These are phyloP conservation scores for Halocynthia roretzi DNA, from an alignment of 23 tunicate genomes.

Conservation along the genomic window DNA sequence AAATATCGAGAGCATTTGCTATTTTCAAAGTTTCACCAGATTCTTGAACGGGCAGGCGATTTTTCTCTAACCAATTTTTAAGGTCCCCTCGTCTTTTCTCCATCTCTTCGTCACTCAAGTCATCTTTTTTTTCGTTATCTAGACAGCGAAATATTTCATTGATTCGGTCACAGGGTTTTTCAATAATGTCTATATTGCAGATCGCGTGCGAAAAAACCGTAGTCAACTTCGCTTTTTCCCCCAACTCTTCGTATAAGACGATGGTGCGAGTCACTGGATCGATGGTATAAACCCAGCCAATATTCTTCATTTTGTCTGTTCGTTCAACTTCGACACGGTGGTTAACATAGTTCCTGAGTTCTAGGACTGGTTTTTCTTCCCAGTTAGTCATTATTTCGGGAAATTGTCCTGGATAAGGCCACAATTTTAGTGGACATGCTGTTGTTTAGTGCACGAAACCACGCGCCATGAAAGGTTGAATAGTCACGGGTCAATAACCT, in stretches of 20 bases:
- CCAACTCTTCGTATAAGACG: not conserved
- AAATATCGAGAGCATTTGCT: constrained; percentile 36
- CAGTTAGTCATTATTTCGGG: too few relatives aligned
- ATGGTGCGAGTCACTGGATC: constrained; percentile 31
- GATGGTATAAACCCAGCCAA: constrained; percentile 51
- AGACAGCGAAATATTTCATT: not conserved
- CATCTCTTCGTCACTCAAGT: constrained; percentile 10
- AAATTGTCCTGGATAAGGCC: too few relatives aligned
- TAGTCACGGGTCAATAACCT: too few relatives aligned
- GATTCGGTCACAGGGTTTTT: not conserved
- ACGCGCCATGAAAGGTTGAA: too few relatives aligned
- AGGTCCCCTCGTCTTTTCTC: constrained; percentile 9
- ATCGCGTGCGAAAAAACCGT: constrained; percentile 6
- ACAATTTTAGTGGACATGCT: too few relatives aligned
- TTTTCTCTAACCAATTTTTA: constrained; percentile 24
- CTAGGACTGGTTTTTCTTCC: too few relatives aligned
- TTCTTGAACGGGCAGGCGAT: constrained; percentile 32
- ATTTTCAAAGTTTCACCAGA: constrained; percentile 19
- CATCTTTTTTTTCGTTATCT: not conserved
- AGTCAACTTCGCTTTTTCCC: constrained; percentile 1
- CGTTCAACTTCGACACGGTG: constrained; percentile 27
- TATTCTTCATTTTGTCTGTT: not conserved
- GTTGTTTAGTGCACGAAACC: too few relatives aligned
- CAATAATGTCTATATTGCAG: not conserved
- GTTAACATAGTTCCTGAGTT: not conserved